Percentiles rank a stretch among this genome's conserved stretches.
phyloP scores from a whole-genome alignment of 2,113 vertebrate species.

The Sebastes schlegelii region DNA sequence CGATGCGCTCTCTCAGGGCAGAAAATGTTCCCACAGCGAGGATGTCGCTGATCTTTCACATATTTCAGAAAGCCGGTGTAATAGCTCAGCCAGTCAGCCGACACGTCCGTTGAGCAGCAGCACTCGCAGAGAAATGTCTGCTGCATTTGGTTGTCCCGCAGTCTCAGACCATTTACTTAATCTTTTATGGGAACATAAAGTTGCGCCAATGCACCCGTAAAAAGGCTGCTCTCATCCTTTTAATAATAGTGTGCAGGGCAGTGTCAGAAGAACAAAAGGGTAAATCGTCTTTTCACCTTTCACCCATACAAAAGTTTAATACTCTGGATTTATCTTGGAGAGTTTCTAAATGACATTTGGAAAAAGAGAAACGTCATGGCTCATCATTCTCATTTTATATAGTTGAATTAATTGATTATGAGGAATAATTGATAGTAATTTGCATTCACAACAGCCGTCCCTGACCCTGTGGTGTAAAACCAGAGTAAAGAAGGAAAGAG shows the following conservation, averaged over 20 bases:
- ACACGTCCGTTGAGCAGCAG: slow-evolving; percentile 8
- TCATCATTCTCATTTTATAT: background rate
- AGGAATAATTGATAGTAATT: background rate
- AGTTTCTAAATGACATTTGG: background rate
- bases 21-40: slow-evolving; percentile 1
- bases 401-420: background rate
- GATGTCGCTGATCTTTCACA: slow-evolving; percentile 13
- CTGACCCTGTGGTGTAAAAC: background rate
- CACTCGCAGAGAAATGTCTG: slow-evolving; percentile 5
- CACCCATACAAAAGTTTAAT: background rate
- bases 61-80: background rate
- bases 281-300: slow-evolving; percentile 18
- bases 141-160: slow-evolving; percentile 28
- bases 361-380: background rate
- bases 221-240: slow-evolving; percentile 10
- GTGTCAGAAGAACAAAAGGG: background rate
- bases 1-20: slow-evolving; percentile 3
- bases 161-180: slow-evolving; percentile 38
- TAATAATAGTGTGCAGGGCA: slow-evolving; percentile 2
- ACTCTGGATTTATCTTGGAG: background rate
- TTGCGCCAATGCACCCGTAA: slow-evolving; percentile 43
- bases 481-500: no score
- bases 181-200: slow-evolving; percentile 58
- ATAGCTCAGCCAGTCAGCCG: slow-evolving; percentile 27
- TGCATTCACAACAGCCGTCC: background rate